These are phyloP conservation scores for Galbula dea DNA, from an alignment of 2,113 vertebrate genomes.

Conservation along the genomic window DNA sequence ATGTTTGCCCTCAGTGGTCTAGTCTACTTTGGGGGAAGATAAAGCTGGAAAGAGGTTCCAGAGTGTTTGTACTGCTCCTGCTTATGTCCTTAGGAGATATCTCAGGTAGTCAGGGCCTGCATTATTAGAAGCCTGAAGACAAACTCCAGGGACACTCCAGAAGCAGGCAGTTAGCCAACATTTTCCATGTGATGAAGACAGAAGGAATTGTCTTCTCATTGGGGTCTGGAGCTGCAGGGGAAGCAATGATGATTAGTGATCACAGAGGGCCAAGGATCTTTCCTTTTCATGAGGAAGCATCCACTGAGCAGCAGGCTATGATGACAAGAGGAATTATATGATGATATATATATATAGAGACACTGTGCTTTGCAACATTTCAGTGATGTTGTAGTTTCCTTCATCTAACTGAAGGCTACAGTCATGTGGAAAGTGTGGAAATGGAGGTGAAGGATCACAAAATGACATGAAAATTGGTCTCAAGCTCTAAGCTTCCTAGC, in stretches of 20 bases:
- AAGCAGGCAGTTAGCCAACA: not conserved
- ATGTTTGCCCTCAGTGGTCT: not conserved
- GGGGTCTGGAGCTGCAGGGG: not conserved
- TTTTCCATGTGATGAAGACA: not conserved
- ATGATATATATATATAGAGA: too few relatives aligned
- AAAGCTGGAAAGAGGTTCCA: not conserved
- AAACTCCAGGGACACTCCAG: not conserved
- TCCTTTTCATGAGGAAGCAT: not conserved
- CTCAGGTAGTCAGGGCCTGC: not conserved
- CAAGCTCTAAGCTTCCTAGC: not conserved
- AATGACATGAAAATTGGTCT: not conserved
- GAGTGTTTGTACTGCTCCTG: not conserved
- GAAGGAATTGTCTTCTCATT: not conserved
- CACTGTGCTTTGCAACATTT: not conserved
- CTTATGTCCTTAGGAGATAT: not conserved
- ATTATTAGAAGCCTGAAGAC: not conserved
- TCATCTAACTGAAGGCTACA: not conserved
- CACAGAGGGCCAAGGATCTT: not conserved
- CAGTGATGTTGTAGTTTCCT: not conserved
- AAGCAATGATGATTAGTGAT: not conserved
- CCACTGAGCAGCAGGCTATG: too few relatives aligned
- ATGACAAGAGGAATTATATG: too few relatives aligned
- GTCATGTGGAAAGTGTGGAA: not conserved
- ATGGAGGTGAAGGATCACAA: not conserved
- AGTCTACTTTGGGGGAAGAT: not conserved